A percentile compares a stretch with the other conserved stretches of the same genome.
phyloP scores from a whole-genome alignment of 2,888 invertebrate genomes.

The Patella pellucida region DNA sequence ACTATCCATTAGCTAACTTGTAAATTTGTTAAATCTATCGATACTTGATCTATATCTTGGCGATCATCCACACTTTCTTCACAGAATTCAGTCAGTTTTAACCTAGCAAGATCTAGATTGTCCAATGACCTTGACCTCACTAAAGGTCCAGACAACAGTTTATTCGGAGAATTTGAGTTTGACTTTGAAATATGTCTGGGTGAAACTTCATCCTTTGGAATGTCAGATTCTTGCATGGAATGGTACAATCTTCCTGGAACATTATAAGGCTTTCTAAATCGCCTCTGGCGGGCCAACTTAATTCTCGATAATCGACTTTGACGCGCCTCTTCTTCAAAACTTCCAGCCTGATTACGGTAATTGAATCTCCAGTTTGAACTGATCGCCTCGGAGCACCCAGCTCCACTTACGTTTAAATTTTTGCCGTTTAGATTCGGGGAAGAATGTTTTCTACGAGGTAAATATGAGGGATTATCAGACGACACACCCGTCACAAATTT shows the following conservation, averaged over 20 bases:
- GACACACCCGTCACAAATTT: slow-evolving; percentile 56
- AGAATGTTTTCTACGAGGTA: slow-evolving; percentile 12
- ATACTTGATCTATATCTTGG: slow-evolving; percentile 58
- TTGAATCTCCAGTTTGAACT: slow-evolving; percentile 29
- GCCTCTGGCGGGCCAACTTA: slow-evolving; percentile 35
- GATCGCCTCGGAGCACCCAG: slow-evolving; percentile 3
- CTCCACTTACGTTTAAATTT: slow-evolving; percentile 4
- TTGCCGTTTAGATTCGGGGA: slow-evolving; percentile 13
- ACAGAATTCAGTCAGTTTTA: slow-evolving; percentile 47
- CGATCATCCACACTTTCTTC: slow-evolving; percentile 32
- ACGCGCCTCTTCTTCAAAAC: slow-evolving; percentile 36
- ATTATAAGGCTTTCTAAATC: slow-evolving; percentile 57
- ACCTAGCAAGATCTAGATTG: slow-evolving; percentile 58
- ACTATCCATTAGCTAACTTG: slow-evolving; percentile 39
- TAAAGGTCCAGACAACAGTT: slow-evolving; percentile 41
- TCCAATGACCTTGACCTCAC: slow-evolving; percentile 63
- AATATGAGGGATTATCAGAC: slow-evolving; percentile 25
- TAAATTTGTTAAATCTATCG: slow-evolving; percentile 55
- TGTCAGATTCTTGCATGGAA: slow-evolving; percentile 51
- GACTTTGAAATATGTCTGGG: slow-evolving; percentile 50
- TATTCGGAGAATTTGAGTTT: slow-evolving; percentile 53
- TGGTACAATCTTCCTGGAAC: slow-evolving; percentile 59
- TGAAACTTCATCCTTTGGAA: slow-evolving; percentile 34
- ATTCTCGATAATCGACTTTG: slow-evolving; percentile 40
- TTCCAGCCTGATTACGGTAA: slow-evolving; percentile 35